phyloP scores from a whole-genome alignment of 1,140 invertebrate species.

The Drosophila sulfurigaster region DNA sequence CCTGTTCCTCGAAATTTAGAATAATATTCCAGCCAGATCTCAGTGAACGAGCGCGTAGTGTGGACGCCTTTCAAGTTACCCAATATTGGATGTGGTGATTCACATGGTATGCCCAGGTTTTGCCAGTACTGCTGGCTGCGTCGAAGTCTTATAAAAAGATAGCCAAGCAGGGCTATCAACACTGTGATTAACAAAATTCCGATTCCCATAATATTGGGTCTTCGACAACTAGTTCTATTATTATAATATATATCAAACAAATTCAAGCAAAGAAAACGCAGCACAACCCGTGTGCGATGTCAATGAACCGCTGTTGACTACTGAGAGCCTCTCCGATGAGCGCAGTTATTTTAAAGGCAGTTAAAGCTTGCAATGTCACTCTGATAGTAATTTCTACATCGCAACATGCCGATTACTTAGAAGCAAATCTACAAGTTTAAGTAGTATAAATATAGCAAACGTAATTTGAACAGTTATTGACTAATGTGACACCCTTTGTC shows the following conservation, averaged over 20 bases:
- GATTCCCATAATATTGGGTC: slow-evolving; percentile 16
- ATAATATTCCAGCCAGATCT: slow-evolving; percentile 67
- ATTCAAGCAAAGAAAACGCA: not conserved
- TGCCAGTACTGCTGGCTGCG: slow-evolving; percentile 72
- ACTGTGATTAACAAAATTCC: slow-evolving; percentile 13
- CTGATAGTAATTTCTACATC: not conserved
- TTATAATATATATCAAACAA: not conserved
- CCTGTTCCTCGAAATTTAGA: slow-evolving; percentile 64
- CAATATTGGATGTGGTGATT: slow-evolving; percentile 62
- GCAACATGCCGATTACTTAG: not conserved
- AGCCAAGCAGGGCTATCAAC: slow-evolving; percentile 17
- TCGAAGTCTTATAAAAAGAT: slow-evolving; percentile 26
- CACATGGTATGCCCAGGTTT: slow-evolving; percentile 77
- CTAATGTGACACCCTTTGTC: not conserved
- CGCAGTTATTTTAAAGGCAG: not conserved
- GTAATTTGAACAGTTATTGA: not conserved
- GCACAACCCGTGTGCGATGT: not conserved
- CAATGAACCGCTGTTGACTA: not conserved
- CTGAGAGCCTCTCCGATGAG: not conserved
- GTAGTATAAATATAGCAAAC: not conserved
- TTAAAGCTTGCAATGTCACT: slow-evolving; percentile 17
- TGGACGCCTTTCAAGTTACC: slow-evolving; percentile 65
- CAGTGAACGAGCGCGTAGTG: slow-evolving; percentile 5
- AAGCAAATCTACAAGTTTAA: not conserved
- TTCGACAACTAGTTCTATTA: not conserved